Conservation (phyloP, 2,113 vertebrate species). For the Macaca nemestrina region DNA sequence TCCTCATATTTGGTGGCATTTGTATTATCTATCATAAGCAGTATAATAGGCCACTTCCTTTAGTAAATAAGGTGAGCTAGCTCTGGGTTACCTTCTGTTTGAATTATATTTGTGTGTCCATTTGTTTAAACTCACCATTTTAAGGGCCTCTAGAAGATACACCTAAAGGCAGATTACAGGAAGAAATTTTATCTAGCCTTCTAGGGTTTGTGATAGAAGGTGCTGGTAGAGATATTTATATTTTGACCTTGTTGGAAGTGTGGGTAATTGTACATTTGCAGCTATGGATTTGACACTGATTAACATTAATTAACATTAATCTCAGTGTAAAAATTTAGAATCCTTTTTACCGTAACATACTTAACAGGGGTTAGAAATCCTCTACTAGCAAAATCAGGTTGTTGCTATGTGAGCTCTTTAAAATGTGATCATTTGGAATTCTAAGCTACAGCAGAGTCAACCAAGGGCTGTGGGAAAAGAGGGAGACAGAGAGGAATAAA, state of each 20-base stretch:
- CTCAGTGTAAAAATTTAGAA: neutral
- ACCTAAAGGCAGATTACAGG: neutral
- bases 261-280: neutral
- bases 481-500: neutral
- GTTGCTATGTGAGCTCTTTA: conserved; percentile 18
- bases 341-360: neutral
- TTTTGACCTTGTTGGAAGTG: neutral
- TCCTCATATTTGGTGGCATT: conserved; percentile 21
- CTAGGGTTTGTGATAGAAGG: neutral
- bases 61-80: conserved; percentile 2
- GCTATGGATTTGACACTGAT: neutral
- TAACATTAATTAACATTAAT: neutral
- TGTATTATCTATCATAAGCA: neutral
- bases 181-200: neutral
- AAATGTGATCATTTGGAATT: conserved; percentile 8
- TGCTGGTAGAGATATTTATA: neutral
- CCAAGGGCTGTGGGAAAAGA: neutral
- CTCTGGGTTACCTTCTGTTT: neutral
- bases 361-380: neutral
- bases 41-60: neutral
- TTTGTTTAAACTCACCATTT: neutral
- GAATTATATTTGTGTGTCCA: neutral
- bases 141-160: neutral
- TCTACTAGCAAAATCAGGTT: conserved; percentile 12
- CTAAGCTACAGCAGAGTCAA: neutral